Percentiles rank a stretch among this genome's conserved stretches.
Evolutionary conservation across 1,140 invertebrate genomes (phyloP).

Genomic region (Bombus sylvicola): DNA sequence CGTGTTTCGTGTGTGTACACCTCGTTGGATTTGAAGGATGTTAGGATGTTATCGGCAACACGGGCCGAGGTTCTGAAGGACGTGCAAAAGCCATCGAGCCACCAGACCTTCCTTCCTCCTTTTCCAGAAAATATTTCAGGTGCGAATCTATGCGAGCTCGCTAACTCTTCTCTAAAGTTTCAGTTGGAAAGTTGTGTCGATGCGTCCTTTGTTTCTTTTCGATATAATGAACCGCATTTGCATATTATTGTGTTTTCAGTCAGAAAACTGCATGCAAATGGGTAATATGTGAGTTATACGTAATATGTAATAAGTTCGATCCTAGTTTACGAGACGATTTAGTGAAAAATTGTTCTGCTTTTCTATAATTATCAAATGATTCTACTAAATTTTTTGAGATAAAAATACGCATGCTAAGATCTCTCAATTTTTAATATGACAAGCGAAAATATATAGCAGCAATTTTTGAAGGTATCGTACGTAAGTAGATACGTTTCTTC

Average conservation of each 20-base stretch:
- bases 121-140: constrained; percentile 6
- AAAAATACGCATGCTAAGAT: too few relatives aligned
- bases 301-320: too few relatives aligned
- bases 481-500: background rate
- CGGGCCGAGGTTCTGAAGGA: constrained; percentile 18
- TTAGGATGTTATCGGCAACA: constrained; percentile 65
- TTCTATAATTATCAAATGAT: too few relatives aligned
- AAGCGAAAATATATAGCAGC: too few relatives aligned
- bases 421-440: too few relatives aligned
- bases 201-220: background rate
- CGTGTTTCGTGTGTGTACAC: constrained; percentile 56
- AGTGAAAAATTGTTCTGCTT: too few relatives aligned
- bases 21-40: constrained; percentile 54
- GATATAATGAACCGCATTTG: background rate
- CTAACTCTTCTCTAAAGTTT: background rate
- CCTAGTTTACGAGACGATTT: too few relatives aligned
- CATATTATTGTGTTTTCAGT: too few relatives aligned
- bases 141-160: background rate
- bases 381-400: too few relatives aligned
- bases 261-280: too few relatives aligned
- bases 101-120: background rate
- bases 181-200: background rate
- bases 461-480: too few relatives aligned
- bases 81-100: constrained; percentile 12
- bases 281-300: too few relatives aligned